Percentiles rank a stretch among this genome's conserved stretches.
phyloP scores from a whole-genome alignment of 1,140 invertebrate genomes.

The Teleopsis dalmanni region DNA sequence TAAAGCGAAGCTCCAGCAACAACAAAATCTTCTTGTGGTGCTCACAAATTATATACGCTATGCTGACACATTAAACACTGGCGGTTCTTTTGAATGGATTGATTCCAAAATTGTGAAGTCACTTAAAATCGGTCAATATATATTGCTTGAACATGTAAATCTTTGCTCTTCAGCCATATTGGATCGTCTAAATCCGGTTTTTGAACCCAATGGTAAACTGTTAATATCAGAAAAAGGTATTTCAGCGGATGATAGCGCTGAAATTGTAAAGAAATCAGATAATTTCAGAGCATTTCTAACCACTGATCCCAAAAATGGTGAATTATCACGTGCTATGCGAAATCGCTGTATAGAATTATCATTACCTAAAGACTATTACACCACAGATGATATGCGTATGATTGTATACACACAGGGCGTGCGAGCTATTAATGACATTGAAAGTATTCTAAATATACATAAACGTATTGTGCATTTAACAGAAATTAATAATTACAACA shows the following conservation, averaged over 20 bases:
- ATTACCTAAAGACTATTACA: conserved; percentile 49
- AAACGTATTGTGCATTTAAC: conserved; percentile 33
- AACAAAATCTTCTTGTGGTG: conserved; percentile 11
- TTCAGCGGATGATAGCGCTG: conserved; percentile 58
- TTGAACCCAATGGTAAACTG: conserved; percentile 88
- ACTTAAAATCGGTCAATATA: conserved; percentile 36
- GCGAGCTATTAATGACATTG: conserved; percentile 33
- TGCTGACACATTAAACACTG: conserved; percentile 59
- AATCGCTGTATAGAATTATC: conserved; percentile 94
- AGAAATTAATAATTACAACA: conserved; percentile 34
- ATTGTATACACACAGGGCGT: conserved; percentile 51
- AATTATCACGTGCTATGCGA: conserved; percentile 96
- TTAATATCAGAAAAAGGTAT: conserved; percentile 88
- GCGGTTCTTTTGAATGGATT: conserved; percentile 95
- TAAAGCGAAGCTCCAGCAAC: conserved; percentile 15
- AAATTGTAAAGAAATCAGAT: conserved; percentile 73
- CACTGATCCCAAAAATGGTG: conserved; percentile 89
- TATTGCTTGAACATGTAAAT: conserved; percentile 86
- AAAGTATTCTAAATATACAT: conserved; percentile 51
- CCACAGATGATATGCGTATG: conserved; percentile 49
- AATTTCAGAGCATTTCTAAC: conserved; percentile 92
- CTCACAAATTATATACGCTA: conserved; percentile 30
- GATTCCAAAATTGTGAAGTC: conserved; percentile 84
- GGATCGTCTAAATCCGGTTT: conserved; percentile 88
- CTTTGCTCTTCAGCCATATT: conserved; percentile 93